These are phyloP conservation scores for Scaptomyza graminum DNA, from an alignment of 1,140 invertebrate species.

Conservation along the genomic window DNA sequence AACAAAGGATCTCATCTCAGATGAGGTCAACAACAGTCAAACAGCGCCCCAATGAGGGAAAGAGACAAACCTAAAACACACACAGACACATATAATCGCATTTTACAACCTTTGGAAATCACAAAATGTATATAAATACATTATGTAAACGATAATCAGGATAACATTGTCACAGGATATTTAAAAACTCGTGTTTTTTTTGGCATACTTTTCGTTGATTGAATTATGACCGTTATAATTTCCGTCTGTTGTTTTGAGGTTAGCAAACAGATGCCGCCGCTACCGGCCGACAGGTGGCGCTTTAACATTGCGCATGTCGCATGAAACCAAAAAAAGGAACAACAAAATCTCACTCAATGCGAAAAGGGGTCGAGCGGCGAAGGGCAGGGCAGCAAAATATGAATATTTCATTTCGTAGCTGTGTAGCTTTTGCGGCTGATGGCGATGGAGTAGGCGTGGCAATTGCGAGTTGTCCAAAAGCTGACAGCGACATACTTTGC, in stretches of 20 bases:
- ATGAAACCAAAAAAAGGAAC: conserved; percentile 15
- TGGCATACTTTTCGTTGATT: conserved; percentile 24
- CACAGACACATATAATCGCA: conserved; percentile 20
- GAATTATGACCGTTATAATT: conserved; percentile 39
- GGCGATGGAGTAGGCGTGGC: conserved; percentile 10
- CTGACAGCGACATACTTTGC: conserved; percentile 59
- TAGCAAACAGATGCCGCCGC: background rate
- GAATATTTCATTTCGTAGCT: conserved; percentile 70
- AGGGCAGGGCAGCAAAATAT: conserved; percentile 27
- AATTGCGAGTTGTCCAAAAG: conserved; percentile 46
- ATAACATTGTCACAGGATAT: too few species aligned
- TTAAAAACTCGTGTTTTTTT: background rate
- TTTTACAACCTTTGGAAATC: conserved; percentile 9
- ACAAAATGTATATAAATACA: background rate
- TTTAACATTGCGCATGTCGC: conserved; percentile 9
- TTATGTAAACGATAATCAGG: background rate
- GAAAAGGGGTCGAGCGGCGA: conserved; percentile 6
- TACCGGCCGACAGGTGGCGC: conserved; percentile 22
- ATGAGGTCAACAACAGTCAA: conserved; percentile 40
- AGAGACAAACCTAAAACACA: conserved; percentile 23
- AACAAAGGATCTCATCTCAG: conserved; percentile 27
- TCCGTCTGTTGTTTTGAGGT: conserved; percentile 28
- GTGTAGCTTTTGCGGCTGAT: conserved; percentile 21
- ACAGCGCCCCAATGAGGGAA: too few species aligned
- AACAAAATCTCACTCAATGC: conserved; percentile 39